phyloP scores from a whole-genome alignment of 2,113 vertebrate species.

The Semnornis frantzii region DNA sequence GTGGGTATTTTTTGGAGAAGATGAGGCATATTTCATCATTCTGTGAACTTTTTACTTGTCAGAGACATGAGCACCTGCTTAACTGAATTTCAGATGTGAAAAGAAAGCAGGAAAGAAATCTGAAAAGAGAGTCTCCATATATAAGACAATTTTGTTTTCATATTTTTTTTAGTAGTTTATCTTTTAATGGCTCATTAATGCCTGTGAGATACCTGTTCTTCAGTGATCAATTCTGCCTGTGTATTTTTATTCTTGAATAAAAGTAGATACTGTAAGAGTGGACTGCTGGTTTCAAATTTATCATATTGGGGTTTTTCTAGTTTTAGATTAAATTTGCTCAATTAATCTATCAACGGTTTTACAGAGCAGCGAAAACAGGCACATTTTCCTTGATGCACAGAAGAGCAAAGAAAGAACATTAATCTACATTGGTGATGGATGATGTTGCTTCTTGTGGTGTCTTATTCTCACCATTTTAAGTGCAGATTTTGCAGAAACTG shows the following conservation, averaged over 20 bases:
- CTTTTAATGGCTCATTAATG: not conserved
- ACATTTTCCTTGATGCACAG: constrained; percentile 5
- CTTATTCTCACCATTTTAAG: not conserved
- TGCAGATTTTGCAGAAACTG: not conserved
- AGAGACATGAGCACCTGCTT: not conserved
- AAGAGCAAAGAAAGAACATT: not conserved
- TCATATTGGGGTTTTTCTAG: not conserved
- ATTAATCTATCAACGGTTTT: constrained; percentile 21
- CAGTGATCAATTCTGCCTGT: not conserved
- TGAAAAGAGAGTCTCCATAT: not conserved
- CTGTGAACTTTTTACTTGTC: not conserved
- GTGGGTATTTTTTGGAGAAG: not conserved
- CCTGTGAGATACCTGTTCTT: not conserved
- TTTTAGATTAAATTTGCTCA: constrained; percentile 16
- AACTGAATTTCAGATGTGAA: not conserved
- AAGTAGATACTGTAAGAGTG: not conserved
- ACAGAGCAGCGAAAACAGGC: not conserved
- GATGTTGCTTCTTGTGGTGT: not conserved
- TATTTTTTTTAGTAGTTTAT: not conserved
- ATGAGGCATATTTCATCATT: not conserved
- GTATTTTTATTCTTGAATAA: not conserved
- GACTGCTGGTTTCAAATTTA: not conserved
- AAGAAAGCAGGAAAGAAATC: not conserved
- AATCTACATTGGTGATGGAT: not conserved
- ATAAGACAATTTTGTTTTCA: not conserved